Evolutionary conservation across 1,140 invertebrate species (phyloP).

Genomic region (Papilio polytes): DNA sequence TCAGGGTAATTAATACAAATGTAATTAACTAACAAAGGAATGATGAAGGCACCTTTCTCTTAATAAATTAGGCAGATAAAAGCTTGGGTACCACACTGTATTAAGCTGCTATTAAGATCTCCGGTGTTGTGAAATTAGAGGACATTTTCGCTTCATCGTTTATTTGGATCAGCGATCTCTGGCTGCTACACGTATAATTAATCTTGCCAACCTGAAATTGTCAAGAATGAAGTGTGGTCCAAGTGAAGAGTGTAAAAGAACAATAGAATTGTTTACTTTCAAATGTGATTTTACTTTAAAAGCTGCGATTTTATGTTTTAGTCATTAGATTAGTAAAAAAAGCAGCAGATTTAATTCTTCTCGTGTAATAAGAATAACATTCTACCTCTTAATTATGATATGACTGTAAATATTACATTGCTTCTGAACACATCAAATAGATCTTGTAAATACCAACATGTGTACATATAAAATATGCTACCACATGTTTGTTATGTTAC

Average conservation of each 20-base stretch:
- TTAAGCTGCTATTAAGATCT: not conserved
- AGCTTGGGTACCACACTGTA: not conserved
- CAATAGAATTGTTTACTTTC: not conserved
- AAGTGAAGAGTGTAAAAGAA: constrained; percentile 40
- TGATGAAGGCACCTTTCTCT: not conserved
- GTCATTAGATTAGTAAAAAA: not conserved
- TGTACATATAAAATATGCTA: not conserved
- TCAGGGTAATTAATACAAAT: no score
- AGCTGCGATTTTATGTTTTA: not conserved
- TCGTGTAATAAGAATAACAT: no score
- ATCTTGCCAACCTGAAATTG: constrained; percentile 49
- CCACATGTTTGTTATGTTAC: not conserved
- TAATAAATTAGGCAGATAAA: not conserved
- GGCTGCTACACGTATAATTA: constrained; percentile 33
- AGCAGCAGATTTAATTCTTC: no score
- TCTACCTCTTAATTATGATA: no score
- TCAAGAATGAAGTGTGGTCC: constrained; percentile 22
- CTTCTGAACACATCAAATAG: not conserved
- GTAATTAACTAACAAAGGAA: no score
- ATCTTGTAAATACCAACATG: not conserved
- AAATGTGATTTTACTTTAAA: not conserved
- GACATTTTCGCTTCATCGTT: not conserved
- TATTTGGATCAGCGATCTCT: constrained; percentile 5
- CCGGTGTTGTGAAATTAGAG: not conserved
- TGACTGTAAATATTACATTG: not conserved